These are phyloP conservation scores for Phrynocephalus versicolor DNA, from an alignment of 2,113 vertebrate species.

Conservation along the genomic window DNA sequence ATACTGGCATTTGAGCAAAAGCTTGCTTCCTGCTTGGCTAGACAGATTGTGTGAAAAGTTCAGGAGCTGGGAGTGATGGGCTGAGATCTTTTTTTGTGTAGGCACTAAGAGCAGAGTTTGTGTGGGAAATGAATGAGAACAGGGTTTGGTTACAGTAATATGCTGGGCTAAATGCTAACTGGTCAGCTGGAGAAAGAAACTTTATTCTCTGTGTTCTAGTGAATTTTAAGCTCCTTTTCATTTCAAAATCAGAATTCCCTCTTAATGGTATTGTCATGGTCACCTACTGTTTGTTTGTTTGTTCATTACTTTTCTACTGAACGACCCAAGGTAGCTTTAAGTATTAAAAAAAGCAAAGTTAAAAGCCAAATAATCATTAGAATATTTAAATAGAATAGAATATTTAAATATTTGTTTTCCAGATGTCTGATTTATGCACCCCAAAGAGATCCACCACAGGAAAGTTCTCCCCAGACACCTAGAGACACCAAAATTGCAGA, in stretches of 20 bases:
- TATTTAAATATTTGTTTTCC: too few relatives aligned
- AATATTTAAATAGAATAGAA: too few relatives aligned
- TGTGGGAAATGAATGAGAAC: slow-evolving; percentile 9
- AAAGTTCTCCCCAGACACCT: too few relatives aligned
- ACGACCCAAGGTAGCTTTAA: too few relatives aligned
- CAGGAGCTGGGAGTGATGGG: neutral
- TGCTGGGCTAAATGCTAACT: neutral
- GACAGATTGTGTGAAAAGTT: neutral
- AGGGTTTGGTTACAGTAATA: neutral
- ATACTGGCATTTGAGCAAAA: neutral
- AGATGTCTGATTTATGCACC: too few relatives aligned
- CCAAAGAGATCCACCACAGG: too few relatives aligned
- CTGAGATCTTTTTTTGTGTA: neutral
- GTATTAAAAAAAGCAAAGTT: too few relatives aligned
- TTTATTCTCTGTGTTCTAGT: neutral
- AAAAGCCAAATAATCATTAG: too few relatives aligned
- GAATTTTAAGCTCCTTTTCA: neutral
- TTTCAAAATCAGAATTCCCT: neutral
- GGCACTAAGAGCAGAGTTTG: neutral
- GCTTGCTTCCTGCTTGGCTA: neutral
- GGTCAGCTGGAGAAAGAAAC: neutral
- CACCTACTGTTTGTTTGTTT: neutral
- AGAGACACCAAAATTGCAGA: too few relatives aligned
- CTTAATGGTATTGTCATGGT: neutral
- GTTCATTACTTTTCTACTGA: too few relatives aligned